Conservation (phyloP, 2,113 vertebrate species). For the Blennius ocellaris region DNA sequence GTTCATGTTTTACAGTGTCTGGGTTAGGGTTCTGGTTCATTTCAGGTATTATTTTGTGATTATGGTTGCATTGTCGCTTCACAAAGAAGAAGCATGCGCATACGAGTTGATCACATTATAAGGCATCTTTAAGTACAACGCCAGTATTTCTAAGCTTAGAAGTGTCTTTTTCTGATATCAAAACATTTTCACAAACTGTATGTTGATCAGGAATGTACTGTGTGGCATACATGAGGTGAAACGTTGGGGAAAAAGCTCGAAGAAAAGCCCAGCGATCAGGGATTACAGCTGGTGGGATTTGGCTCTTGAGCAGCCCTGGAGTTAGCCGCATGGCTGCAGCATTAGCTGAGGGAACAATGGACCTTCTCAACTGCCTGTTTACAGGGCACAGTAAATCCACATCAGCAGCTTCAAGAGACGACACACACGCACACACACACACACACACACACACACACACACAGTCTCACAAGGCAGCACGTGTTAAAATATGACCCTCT, state of each 20-base stretch:
- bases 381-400: constrained; percentile 74
- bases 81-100: no score
- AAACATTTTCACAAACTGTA: no score
- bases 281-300: constrained; percentile 66
- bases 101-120: no score
- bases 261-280: constrained; percentile 23
- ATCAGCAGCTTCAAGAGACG: constrained; percentile 48
- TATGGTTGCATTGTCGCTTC: no score
- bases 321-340: constrained; percentile 46
- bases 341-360: constrained; percentile 77
- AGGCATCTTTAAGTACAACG: no score
- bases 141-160: no score
- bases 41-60: no score
- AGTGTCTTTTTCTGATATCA: no score
- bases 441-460: neutral
- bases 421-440: neutral
- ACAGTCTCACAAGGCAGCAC: neutral
- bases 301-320: constrained; percentile 41
- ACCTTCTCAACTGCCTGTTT: constrained; percentile 72
- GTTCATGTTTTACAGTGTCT: no score
- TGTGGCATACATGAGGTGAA: neutral
- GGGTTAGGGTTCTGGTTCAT: no score
- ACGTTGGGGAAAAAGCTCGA: constrained; percentile 10
- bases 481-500: no score
- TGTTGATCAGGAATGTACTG: constrained; percentile 11